These are phyloP conservation scores for Protula sp. DNA, from an alignment of 2,888 invertebrate species.

Conservation along the genomic window DNA sequence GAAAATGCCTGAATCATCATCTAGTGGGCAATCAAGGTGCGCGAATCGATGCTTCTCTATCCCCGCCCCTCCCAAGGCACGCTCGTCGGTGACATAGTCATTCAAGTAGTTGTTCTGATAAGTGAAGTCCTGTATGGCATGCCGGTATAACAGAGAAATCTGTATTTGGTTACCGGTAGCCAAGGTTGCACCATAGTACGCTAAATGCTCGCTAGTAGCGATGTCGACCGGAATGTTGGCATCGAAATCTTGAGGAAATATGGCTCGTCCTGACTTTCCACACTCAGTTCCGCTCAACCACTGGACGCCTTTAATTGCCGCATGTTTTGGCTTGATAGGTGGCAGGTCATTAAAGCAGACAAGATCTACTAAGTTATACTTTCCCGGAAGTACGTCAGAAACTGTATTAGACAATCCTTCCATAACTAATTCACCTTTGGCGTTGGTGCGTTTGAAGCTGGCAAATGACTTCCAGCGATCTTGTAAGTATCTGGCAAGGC, in stretches of 20 bases:
- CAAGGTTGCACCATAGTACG: conserved; percentile 23
- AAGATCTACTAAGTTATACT: conserved; percentile 22
- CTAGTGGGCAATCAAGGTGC: conserved; percentile 27
- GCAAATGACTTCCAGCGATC: conserved; percentile 24
- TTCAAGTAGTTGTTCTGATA: conserved; percentile 24
- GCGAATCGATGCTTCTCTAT: conserved; percentile 25
- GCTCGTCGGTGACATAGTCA: conserved; percentile 17
- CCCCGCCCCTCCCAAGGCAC: conserved; percentile 20
- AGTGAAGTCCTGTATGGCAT: conserved; percentile 27
- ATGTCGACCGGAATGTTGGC: conserved; percentile 18
- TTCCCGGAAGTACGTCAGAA: conserved; percentile 19
- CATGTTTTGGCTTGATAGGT: conserved; percentile 18
- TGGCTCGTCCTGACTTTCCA: conserved; percentile 17
- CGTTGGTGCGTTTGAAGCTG: conserved; percentile 18
- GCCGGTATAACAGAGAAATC: conserved; percentile 20
- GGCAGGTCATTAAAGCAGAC: conserved; percentile 22
- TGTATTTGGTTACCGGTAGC: conserved; percentile 20
- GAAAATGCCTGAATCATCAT: conserved; percentile 21
- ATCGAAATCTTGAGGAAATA: conserved; percentile 21
- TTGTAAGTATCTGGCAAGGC: conserved; percentile 15
- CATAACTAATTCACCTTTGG: conserved; percentile 21
- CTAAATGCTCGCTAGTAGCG: conserved; percentile 23
- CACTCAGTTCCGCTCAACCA: conserved; percentile 16
- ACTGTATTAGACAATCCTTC: conserved; percentile 20
- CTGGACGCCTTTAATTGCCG: conserved; percentile 18